Conservation (phyloP, 2,888 invertebrate species). For the Teleiodes luculella region DNA sequence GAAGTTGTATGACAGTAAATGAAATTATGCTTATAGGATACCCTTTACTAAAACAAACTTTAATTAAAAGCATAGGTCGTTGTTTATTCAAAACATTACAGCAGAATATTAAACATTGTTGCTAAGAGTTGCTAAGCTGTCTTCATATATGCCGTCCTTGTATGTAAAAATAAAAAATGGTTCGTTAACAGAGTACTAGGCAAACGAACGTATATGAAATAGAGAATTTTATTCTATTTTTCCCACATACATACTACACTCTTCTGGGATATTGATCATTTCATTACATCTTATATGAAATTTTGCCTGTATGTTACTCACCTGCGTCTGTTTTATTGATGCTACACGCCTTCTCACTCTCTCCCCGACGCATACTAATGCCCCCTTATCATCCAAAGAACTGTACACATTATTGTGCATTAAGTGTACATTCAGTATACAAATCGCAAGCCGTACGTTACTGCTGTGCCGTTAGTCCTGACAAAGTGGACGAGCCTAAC, state of each 20-base stretch:
- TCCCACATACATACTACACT: background rate
- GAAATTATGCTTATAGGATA: background rate
- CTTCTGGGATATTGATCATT: slow-evolving; percentile 23
- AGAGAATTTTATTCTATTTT: too few relatives aligned
- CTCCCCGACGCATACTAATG: slow-evolving; percentile 53
- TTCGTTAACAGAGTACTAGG: too few relatives aligned
- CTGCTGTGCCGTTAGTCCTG: slow-evolving; percentile 12
- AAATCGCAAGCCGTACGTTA: slow-evolving; percentile 21
- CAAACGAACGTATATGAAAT: too few relatives aligned
- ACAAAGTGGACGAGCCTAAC: slow-evolving; percentile 16
- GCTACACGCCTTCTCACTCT: slow-evolving; percentile 52
- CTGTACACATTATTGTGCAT: slow-evolving; percentile 20
- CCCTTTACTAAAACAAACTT: background rate
- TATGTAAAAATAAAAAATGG: too few relatives aligned
- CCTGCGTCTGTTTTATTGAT: slow-evolving; percentile 42
- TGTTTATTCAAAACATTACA: background rate
- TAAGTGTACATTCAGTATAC: slow-evolving; percentile 19
- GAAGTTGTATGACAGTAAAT: slow-evolving; percentile 1
- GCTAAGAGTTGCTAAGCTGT: too few relatives aligned
- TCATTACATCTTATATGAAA: slow-evolving; percentile 39
- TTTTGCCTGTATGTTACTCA: slow-evolving; percentile 53
- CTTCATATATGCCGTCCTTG: too few relatives aligned
- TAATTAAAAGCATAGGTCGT: background rate
- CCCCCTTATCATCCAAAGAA: slow-evolving; percentile 29
- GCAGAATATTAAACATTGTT: slow-evolving; percentile 1